Evolutionary conservation across 2,888 invertebrate species (phyloP), one percentile per base, ranked within the genome.

Genomic region (Strigamia crassipes): DNA sequence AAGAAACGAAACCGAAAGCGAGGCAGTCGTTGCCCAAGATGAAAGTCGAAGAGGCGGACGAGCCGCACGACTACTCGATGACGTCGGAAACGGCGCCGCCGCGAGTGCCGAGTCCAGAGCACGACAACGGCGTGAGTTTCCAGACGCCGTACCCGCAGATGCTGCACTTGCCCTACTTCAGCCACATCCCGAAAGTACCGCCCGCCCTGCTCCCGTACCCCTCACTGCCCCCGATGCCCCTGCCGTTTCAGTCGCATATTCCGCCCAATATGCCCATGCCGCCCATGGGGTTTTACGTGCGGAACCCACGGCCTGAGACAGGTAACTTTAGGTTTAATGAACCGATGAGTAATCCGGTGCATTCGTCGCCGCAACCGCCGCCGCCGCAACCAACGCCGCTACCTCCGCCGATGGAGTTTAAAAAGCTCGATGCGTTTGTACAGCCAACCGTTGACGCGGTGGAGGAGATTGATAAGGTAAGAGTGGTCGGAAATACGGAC

Each of bases 181-280:
- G 31, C 61, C 83, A 66, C 9, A 31, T 81, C 27, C 66, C 79
- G 10, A 51, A 34, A 23, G 61, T 73, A 46, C 51, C 56, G 31
- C 66, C 56, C 56, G 66, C 31, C 18, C 66, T 66, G 23, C 23
- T 79, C 1, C 83, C 41, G 5, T 81, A 81, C 73, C 81, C 81
- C 9, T 31, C 66, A 0, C 23, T 61, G 9, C 61, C 81, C n/a
- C 81, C 34, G 1, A 66, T 81, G 21, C 81, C 61, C 13, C 38
- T 27, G 12, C 81, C 56, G n/a, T 81, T 81, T 66, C 81, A 81
- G 38, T 31, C 81, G 12, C 81, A 66, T 8, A 66, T 61, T 18
- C 81, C 81, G 31, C 81, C 81, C 34, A 81, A 81, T 13, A 81
- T 81, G 81, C 81, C 81, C 12, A 81, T 81, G 81, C 81, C 81